Evolutionary conservation across 2,113 vertebrate genomes (phyloP).

Genomic region (Uropsilus gracilis): DNA sequence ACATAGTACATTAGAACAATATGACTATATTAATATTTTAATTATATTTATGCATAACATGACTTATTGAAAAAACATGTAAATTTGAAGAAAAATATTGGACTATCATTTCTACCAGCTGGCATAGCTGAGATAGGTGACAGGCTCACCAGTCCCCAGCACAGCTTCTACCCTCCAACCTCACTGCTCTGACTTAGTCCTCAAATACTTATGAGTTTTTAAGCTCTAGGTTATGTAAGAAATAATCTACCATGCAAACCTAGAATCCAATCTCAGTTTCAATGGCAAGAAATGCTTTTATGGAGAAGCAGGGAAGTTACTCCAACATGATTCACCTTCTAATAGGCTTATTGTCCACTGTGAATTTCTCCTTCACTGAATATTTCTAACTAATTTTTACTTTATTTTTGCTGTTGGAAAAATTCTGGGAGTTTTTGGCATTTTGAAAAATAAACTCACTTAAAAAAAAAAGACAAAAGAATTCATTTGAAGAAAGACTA

Average conservation of each 20-base stretch:
- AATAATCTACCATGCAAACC: background rate
- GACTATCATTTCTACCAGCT: background rate
- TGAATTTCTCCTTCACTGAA: background rate
- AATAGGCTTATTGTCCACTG: background rate
- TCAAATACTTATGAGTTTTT: background rate
- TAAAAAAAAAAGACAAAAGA: background rate
- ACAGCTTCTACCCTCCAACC: background rate
- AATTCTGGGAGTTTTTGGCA: background rate
- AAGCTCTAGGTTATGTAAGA: background rate
- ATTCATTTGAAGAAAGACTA: background rate
- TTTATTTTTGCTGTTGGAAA: slow-evolving; percentile 10
- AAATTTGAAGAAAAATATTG: background rate
- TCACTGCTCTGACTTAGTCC: background rate
- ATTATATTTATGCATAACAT: background rate
- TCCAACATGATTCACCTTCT: background rate
- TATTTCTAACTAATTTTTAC: background rate
- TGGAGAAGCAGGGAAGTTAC: background rate
- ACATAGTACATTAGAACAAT: background rate
- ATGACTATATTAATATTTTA: too few species aligned
- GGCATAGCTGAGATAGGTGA: accelerated
- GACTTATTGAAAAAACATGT: background rate
- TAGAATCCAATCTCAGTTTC: background rate
- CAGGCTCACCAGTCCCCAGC: background rate
- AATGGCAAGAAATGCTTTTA: accelerated
- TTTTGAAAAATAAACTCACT: background rate